Evolutionary conservation across 2,113 vertebrate genomes (phyloP).

Genomic region (Pachycephala philippinensis): DNA sequence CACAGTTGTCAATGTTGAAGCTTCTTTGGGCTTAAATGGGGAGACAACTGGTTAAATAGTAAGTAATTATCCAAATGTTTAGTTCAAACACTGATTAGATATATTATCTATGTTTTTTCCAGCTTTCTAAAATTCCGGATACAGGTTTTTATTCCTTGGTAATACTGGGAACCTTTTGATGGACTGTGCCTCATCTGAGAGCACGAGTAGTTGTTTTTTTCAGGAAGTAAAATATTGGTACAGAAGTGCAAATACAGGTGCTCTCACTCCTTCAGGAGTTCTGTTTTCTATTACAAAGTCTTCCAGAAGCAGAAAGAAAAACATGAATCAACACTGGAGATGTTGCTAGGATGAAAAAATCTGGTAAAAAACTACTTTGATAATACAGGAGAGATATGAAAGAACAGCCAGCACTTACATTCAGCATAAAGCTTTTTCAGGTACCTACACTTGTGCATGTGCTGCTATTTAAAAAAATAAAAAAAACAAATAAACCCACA

Average conservation of each 20-base stretch:
- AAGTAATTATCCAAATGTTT: not conserved
- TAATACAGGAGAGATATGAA: not conserved
- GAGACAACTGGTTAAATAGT: not conserved
- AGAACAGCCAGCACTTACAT: not conserved
- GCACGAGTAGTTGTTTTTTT: not conserved
- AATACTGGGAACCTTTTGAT: not conserved
- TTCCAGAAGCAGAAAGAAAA: not conserved
- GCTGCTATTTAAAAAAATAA: not conserved
- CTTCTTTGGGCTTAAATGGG: not conserved
- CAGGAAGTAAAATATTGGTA: not conserved
- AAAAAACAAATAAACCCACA: not conserved
- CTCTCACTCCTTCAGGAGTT: not conserved
- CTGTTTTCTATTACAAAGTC: not conserved
- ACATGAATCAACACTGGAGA: not conserved
- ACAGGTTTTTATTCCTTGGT: not conserved
- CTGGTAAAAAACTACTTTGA: not conserved
- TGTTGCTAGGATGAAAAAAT: not conserved
- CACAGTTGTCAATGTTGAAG: not conserved
- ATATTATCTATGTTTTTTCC: not conserved
- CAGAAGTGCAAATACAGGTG: not conserved
- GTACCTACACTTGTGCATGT: not conserved
- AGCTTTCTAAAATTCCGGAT: not conserved
- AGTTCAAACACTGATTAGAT: not conserved
- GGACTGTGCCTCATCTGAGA: not conserved
- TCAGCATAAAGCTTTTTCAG: not conserved